These are phyloP conservation scores for Megaceryle torquata DNA, from an alignment of 2,113 vertebrate species.

Conservation along the genomic window DNA sequence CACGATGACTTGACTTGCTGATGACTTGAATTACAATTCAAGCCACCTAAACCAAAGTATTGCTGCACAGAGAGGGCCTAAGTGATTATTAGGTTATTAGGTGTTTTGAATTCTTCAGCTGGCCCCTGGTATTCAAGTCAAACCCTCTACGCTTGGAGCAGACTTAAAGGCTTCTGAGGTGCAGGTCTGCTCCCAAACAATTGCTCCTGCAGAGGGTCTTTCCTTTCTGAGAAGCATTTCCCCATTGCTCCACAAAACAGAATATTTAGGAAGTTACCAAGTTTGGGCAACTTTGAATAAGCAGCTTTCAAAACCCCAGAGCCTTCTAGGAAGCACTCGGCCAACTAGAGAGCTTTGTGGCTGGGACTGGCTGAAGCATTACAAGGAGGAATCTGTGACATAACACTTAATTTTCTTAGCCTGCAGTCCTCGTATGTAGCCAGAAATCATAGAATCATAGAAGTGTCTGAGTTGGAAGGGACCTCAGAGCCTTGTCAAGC, in stretches of 20 bases:
- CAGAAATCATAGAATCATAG: not conserved
- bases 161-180: not conserved
- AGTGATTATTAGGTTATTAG: not conserved
- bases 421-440: not conserved
- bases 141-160: not conserved
- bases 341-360: not conserved
- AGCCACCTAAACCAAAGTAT: not conserved
- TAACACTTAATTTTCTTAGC: not conserved
- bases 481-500: no score
- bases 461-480: no score
- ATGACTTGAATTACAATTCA: not conserved
- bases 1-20: not conserved
- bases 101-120: not conserved
- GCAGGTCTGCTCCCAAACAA: not conserved
- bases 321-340: not conserved
- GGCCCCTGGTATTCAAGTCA: not conserved
- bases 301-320: not conserved
- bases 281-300: not conserved
- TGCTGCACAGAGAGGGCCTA: not conserved
- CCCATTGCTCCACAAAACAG: not conserved
- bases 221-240: not conserved
- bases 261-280: not conserved
- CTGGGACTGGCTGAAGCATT: not conserved
- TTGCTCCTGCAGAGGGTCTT: not conserved
- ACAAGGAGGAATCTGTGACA: not conserved